Conservation (phyloP, 2,113 vertebrate species). For the Xyrauchen texanus region DNA sequence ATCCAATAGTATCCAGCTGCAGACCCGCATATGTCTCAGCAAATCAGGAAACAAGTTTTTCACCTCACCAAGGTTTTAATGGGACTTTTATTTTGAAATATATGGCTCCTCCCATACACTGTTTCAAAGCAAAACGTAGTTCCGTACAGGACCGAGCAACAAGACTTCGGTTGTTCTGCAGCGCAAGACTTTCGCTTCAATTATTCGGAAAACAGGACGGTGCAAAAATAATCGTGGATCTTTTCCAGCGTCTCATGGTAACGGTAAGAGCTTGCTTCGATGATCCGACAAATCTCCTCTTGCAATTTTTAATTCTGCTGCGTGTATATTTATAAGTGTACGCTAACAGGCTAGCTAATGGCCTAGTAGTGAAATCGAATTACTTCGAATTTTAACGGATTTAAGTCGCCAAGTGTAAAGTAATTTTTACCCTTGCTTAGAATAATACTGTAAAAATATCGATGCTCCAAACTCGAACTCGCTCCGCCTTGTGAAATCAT, state of each 20-base stretch:
- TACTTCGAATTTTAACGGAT: too few relatives aligned
- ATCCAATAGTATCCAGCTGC: too few relatives aligned
- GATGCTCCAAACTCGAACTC: too few relatives aligned
- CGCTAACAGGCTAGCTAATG: too few relatives aligned
- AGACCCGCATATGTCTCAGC: too few relatives aligned
- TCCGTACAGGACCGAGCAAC: not conserved
- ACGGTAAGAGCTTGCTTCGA: constrained; percentile 16
- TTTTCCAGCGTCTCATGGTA: constrained; percentile 1
- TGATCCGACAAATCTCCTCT: not conserved
- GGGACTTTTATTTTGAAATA: constrained; percentile 20
- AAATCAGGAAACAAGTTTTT: too few relatives aligned
- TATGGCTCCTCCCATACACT: not conserved
- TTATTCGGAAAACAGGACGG: not conserved
- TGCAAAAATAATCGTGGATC: not conserved
- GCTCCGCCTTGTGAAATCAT: too few relatives aligned
- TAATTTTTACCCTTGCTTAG: too few relatives aligned
- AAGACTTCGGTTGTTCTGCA: not conserved
- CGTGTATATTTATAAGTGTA: not conserved
- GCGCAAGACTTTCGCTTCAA: not conserved
- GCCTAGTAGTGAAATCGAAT: too few relatives aligned
- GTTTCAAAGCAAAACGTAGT: not conserved
- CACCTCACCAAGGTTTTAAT: too few relatives aligned
- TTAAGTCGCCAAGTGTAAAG: too few relatives aligned
- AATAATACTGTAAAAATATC: too few relatives aligned
- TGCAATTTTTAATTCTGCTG: not conserved